phyloP scores from a whole-genome alignment of 2,888 invertebrate genomes.

The Serripes groenlandicus region DNA sequence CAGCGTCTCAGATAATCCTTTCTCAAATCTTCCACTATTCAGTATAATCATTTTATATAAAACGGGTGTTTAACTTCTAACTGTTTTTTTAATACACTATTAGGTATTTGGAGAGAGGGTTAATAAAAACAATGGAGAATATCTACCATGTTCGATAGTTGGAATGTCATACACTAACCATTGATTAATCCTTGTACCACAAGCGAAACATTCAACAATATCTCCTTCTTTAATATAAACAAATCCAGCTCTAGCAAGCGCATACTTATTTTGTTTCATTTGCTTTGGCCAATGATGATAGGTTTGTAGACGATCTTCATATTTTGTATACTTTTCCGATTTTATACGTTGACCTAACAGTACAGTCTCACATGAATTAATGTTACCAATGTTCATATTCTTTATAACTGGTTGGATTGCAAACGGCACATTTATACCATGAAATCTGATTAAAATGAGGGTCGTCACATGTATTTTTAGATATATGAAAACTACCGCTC shows the following conservation, averaged over 20 bases:
- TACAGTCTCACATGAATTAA: constrained; percentile 25
- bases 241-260: constrained; percentile 45
- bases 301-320: constrained; percentile 34
- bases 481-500: constrained; percentile 16
- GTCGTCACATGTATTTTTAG: constrained; percentile 3
- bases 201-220: constrained; percentile 50
- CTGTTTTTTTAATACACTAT: no score
- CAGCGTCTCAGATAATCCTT: no score
- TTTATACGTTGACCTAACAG: constrained; percentile 41
- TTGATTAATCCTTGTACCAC: constrained; percentile 42
- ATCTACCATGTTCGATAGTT: constrained; percentile 33
- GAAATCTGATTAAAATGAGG: constrained; percentile 39
- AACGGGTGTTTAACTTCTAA: no score
- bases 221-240: constrained; percentile 50
- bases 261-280: constrained; percentile 41
- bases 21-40: no score
- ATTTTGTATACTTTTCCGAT: constrained; percentile 30
- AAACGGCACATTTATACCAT: constrained; percentile 27
- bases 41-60: no score
- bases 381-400: constrained; percentile 25
- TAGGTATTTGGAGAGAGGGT: no score
- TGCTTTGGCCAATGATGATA: constrained; percentile 49
- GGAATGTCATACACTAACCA: constrained; percentile 31
- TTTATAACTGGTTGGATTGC: constrained; percentile 23
- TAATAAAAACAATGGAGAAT: no score